phyloP scores from a whole-genome alignment of 2,113 vertebrate genomes.

The Lampris incognitus region DNA sequence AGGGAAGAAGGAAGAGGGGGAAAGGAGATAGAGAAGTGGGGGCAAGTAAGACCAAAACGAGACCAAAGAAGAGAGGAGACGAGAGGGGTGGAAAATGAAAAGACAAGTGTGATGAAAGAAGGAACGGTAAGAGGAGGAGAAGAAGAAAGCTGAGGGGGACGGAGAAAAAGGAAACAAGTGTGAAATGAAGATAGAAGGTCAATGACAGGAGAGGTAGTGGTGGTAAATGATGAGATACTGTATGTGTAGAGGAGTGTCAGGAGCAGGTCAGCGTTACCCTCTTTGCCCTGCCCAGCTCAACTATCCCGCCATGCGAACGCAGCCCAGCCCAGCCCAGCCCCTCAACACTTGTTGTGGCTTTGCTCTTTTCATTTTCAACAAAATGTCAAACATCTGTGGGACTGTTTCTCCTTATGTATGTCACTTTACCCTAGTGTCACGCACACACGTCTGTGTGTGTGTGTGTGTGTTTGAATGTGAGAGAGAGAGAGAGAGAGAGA shows the following conservation, averaged over 20 bases:
- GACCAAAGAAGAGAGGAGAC: slow-evolving; percentile 6
- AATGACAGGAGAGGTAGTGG: background rate
- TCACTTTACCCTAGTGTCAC: background rate
- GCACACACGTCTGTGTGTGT: background rate
- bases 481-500: background rate
- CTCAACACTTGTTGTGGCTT: background rate
- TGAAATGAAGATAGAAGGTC: slow-evolving; percentile 28
- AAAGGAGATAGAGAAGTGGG: slow-evolving; percentile 53
- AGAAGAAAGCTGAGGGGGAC: background rate
- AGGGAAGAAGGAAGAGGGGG: slow-evolving; percentile 34
- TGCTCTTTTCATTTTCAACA: slow-evolving; percentile 16
- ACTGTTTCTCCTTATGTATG: background rate
- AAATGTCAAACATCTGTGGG: slow-evolving; percentile 12
- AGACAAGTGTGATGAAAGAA: background rate
- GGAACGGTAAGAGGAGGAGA: background rate
- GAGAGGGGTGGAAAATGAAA: background rate
- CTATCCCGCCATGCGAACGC: slow-evolving; percentile 6
- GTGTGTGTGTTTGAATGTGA: background rate
- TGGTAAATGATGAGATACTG: background rate
- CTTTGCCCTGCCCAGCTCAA: slow-evolving; percentile 2
- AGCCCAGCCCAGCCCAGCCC: background rate
- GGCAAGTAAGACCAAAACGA: slow-evolving; percentile 50
- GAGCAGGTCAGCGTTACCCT: slow-evolving; percentile 14
- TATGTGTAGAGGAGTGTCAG: background rate
- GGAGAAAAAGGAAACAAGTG: background rate